phyloP scores from a whole-genome alignment of 2,113 vertebrate species.

The Cnemophilus loriae region DNA sequence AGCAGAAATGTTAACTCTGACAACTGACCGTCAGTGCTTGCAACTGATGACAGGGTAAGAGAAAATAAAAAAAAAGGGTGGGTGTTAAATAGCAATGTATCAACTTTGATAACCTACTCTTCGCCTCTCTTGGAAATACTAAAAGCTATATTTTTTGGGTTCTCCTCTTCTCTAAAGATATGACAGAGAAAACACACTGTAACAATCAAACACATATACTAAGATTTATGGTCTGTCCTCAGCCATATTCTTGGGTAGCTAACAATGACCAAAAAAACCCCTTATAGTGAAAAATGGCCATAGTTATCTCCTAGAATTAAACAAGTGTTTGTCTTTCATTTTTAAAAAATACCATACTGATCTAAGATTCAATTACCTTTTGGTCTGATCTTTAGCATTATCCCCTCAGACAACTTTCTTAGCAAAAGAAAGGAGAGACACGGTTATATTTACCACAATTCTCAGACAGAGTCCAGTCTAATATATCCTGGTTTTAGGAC shows the following conservation, averaged over 20 bases:
- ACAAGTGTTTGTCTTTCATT: neutral
- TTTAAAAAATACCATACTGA: neutral
- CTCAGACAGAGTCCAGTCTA: neutral
- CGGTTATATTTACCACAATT: neutral
- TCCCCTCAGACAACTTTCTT: neutral
- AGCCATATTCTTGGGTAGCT: neutral
- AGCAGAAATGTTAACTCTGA: neutral
- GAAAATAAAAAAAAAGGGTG: fast-evolving
- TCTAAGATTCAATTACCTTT: neutral
- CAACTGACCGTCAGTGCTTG: neutral
- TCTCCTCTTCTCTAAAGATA: neutral
- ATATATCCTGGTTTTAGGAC: neutral
- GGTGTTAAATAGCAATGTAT: neutral
- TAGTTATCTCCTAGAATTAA: neutral
- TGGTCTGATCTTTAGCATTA: neutral
- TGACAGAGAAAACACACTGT: neutral
- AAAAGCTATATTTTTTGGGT: neutral
- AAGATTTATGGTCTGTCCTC: neutral
- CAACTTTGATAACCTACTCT: neutral
- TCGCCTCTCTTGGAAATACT: neutral
- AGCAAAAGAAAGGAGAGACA: neutral
- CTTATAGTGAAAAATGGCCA: neutral
- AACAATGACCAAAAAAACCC: fast-evolving
- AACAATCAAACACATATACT: neutral
- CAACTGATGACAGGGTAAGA: neutral